These are phyloP conservation scores for Cosmorhoe ocellata DNA, from an alignment of 2,888 invertebrate genomes.

Conservation along the genomic window DNA sequence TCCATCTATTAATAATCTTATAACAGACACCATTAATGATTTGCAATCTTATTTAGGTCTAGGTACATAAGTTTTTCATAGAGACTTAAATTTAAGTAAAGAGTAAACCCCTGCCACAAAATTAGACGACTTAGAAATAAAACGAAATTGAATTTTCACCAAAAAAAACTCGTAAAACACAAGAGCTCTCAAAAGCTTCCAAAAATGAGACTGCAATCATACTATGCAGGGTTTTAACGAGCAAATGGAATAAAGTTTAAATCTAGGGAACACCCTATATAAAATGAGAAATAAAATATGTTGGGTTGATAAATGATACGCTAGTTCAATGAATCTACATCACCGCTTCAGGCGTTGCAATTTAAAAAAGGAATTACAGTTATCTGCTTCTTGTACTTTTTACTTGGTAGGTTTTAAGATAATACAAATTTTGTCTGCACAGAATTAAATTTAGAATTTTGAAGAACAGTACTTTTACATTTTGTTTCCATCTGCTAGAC, in stretches of 20 bases:
- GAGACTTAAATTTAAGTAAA: conserved; percentile 16
- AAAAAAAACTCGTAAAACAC: conserved; percentile 21
- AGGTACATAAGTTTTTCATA: too few relatives aligned
- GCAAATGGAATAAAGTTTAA: conserved; percentile 59
- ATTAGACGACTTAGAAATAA: conserved; percentile 24
- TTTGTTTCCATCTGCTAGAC: too few relatives aligned
- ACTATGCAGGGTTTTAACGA: conserved; percentile 53
- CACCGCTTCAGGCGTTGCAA: conserved; percentile 62
- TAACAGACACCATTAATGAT: conserved; percentile 2
- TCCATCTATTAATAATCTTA: conserved; percentile 22
- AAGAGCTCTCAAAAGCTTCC: conserved; percentile 44
- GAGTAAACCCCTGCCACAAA: conserved; percentile 16
- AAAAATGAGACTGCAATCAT: conserved; percentile 57
- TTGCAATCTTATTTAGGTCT: not conserved
- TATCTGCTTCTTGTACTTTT: conserved; percentile 49
- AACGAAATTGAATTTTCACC: conserved; percentile 24
- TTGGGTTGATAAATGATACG: conserved; percentile 73
- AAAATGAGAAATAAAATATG: conserved; percentile 62
- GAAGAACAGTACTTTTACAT: too few relatives aligned
- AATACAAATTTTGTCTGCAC: conserved; percentile 36
- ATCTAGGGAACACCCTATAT: conserved; percentile 55
- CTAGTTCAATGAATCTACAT: conserved; percentile 75
- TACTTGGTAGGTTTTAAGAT: conserved; percentile 35
- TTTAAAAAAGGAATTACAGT: conserved; percentile 66
- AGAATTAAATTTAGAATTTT: conserved; percentile 25